Base-by-base conservation (phyloP, 2,888 invertebrate species). In the Ichneumoninae sp. region DNA sequence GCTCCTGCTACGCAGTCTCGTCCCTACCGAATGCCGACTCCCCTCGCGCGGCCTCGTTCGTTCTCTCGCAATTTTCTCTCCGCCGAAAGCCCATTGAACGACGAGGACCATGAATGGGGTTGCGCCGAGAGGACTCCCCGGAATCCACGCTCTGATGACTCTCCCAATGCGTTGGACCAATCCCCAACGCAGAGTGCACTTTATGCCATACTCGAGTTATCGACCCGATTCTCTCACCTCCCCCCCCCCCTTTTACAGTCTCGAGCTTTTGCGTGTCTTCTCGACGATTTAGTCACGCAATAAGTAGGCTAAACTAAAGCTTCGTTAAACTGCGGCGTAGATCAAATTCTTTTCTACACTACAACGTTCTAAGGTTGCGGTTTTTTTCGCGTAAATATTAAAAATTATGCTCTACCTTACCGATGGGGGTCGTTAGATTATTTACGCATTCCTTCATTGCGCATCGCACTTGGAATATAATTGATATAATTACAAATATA, bases 31-130 rank as follows among this genome's bases (percentile, higher is more conserved):
- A 80, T 77, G 60, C 60, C 76, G 62, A 33, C 3, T 62, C 44
- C 60, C 74, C 33, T 74, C n/a, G 10, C 5, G 10, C 74, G 19
- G 6, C 30, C 74, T 30, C 74, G 47, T n/a, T 30, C 26, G n/a
- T 47, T 6, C 74, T 19, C 72, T 60, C 57, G 26, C 62, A 54
- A 74, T 47, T 60, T 62, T 74, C 74, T 62, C 62, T 74, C 47
- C 44, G 13, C 40, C 72, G 72, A 60, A 72, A 60, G 72, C 84
- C 86, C 87, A 88, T 89, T 89, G 83, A 86, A 57, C 77, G 65
- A 52, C 65, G 71, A 82, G 80, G 82, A 80, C 80, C 85, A 87
- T 89, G 86, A 90, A 90, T 88, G 88, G 79, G 83, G 52, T 33
- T 74, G 80, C 75, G 77, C 33, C 36, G 66, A 47, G 66, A 82